These are phyloP conservation scores for Paraplagusia blochii DNA, from an alignment of 2,113 vertebrate genomes.

Conservation along the genomic window DNA sequence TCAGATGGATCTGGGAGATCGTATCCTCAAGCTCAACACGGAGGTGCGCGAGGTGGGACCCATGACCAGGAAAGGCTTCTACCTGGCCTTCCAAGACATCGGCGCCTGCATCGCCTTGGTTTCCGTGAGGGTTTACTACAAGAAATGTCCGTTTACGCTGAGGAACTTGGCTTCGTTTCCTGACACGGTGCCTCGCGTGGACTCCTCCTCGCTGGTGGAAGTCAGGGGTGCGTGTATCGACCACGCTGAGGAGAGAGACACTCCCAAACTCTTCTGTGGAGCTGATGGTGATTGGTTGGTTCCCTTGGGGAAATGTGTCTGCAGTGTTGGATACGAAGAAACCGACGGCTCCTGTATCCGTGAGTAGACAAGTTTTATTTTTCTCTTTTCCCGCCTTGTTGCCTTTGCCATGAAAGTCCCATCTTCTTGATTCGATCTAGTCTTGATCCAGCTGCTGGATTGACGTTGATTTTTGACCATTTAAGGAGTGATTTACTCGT, in stretches of 20 bases:
- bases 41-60: conserved; percentile 94
- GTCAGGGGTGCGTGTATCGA: conserved; percentile 91
- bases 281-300: conserved; percentile 96
- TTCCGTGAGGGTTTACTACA: conserved; percentile 92
- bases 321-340: conserved; percentile 91
- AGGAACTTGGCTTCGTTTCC: conserved; percentile 92
- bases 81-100: conserved; percentile 93
- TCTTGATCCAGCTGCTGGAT: background rate
- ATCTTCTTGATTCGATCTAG: background rate
- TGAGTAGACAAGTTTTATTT: conserved; percentile 66
- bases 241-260: conserved; percentile 90
- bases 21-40: conserved; percentile 94
- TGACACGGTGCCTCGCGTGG: conserved; percentile 92
- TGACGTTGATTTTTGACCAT: background rate
- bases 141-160: conserved; percentile 92
- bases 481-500: background rate
- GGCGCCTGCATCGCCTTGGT: conserved; percentile 94
- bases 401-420: background rate
- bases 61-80: conserved; percentile 89
- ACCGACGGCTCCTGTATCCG: conserved; percentile 85
- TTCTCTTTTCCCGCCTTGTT: background rate
- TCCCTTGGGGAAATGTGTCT: conserved; percentile 90
- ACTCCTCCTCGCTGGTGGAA: conserved; percentile 94
- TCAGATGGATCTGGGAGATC: conserved; percentile 95
- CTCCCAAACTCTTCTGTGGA: conserved; percentile 93